Evolutionary conservation across 1,140 invertebrate species (phyloP), one percentile per base, ranked within the genome.

Genomic region (Bursaphelenchus mucronatus): DNA sequence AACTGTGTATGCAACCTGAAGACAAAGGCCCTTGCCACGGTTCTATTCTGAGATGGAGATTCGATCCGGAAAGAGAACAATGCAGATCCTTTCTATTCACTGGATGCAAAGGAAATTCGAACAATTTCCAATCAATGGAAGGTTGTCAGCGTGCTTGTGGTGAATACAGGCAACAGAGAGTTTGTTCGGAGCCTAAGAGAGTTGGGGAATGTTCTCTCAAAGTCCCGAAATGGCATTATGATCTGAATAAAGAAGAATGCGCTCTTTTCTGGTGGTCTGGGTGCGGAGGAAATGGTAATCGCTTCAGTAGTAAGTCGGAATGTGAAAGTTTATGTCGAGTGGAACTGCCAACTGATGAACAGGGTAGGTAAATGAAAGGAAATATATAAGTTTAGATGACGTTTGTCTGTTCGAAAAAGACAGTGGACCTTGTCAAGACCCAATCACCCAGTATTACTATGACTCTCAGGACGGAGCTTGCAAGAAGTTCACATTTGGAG

Each of bases 101-200:
- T 46, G 79, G 79, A 10, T 80, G 78, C 49, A 61, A 67, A 52
- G 52, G 47, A 39, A 80, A 80, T 53, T 63, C 72, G 8, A 80
- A 80, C 55, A 61, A 76, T 62, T 80, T 80, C 59, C 61, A 53
- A 17, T 82, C 78, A 17, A 17, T 61, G 44, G 78, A 80, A 64
- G 47, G 67, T 9, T 80, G 78, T 52, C 63, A 75, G 43, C 72
- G 78, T 15, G 80, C 78, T 7, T 80, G 78, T 65, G 78, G 81
- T 52, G 56, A 61, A 30, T 80, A 63, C 56, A 53, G 76, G 40
- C 59, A 71, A 39, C 45, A 67, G 66, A 83, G 86, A 57, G 82
- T 87, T 81, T 96, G 93, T 80, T 84, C 87, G 15, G 82, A 91
- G 69, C 88, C 90, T 0, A 87, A 88, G 8, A 84, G 87, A 58